Evolutionary conservation across 2,113 vertebrate genomes (phyloP).

Genomic region (Bubo bubo): DNA sequence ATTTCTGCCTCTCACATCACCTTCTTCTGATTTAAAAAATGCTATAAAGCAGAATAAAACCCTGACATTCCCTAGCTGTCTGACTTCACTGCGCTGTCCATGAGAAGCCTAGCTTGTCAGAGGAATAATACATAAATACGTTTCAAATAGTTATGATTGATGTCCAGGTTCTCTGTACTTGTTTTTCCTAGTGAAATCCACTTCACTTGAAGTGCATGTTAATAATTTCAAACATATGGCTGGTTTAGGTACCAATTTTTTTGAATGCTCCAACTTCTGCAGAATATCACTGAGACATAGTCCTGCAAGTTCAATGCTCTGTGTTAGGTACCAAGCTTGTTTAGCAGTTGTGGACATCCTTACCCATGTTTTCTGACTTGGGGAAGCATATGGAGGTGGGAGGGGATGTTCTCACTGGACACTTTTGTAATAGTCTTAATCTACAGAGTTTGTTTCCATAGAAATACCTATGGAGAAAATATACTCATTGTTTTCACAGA

Average conservation of each 20-base stretch:
- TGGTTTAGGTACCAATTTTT: neutral
- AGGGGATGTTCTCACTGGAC: rapidly evolving
- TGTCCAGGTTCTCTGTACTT: neutral
- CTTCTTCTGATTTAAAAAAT: neutral
- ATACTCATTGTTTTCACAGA: rapidly evolving
- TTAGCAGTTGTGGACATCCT: neutral
- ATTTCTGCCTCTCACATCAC: neutral
- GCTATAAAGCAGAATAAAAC: neutral
- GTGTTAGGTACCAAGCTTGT: neutral
- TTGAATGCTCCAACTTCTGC: neutral
- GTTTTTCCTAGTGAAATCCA: neutral
- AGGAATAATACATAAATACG: neutral
- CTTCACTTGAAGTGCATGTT: neutral
- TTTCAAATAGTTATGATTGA: neutral
- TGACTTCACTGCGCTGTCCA: rapidly evolving
- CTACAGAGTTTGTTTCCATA: neutral
- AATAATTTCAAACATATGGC: rapidly evolving
- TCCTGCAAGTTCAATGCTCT: rapidly evolving
- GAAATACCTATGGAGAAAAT: neutral
- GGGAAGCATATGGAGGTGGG: rapidly evolving
- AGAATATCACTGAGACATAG: rapidly evolving
- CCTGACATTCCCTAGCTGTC: neutral
- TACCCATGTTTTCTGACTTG: neutral
- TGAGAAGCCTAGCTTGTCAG: neutral
- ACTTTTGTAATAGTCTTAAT: neutral